phyloP scores from a whole-genome alignment of 2,888 invertebrate genomes.

The Sesia bembeciformis region DNA sequence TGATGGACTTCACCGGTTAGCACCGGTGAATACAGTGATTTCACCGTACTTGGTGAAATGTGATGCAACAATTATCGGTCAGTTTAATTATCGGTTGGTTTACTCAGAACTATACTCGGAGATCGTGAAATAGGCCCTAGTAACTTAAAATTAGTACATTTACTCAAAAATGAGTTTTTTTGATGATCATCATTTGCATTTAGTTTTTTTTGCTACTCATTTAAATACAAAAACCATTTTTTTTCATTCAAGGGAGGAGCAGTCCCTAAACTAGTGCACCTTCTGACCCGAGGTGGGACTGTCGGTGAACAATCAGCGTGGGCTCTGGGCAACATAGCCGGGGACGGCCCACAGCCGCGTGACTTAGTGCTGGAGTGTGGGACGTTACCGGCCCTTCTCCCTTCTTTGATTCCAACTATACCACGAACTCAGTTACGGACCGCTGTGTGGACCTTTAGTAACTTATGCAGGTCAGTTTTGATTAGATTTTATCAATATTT shows the following conservation, averaged over 20 bases:
- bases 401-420: constrained; percentile 61
- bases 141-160: too few relatives aligned
- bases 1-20: too few relatives aligned
- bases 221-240: constrained; percentile 93
- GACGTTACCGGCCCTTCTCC: constrained; percentile 81
- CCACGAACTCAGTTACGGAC: constrained; percentile 83
- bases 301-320: constrained; percentile 96
- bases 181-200: too few relatives aligned
- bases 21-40: too few relatives aligned
- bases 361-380: constrained; percentile 85
- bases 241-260: constrained; percentile 82
- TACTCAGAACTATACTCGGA: too few relatives aligned
- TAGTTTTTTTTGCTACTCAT: constrained; percentile 83
- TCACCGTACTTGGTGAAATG: too few relatives aligned
- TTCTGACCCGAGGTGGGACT: constrained; percentile 82
- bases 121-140: too few relatives aligned
- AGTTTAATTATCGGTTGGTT: too few relatives aligned
- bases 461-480: constrained; percentile 79
- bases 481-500: not conserved
- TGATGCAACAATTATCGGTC: too few relatives aligned
- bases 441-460: constrained; percentile 94
- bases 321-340: constrained; percentile 98
- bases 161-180: too few relatives aligned
- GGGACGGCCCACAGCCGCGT: constrained; percentile 86
- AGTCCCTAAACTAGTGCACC: constrained; percentile 83